A percentile compares a stretch with the other conserved stretches of the same genome.
Conservation (phyloP, 53 echinoderm and acorn worm genomes). For the Luidia sarsii region DNA sequence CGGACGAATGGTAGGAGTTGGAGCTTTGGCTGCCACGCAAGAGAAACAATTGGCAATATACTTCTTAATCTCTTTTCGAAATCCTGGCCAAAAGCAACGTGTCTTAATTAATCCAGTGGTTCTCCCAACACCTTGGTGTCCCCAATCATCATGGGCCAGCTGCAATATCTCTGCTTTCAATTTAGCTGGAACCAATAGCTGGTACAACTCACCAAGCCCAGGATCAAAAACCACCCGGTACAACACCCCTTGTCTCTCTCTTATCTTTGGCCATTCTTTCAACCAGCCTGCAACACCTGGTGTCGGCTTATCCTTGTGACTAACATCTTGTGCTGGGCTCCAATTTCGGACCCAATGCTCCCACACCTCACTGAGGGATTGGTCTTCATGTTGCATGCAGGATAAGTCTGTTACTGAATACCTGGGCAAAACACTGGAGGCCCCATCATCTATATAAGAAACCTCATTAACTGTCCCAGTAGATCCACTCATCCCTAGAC, state of each 20-base stretch:
- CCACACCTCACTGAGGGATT: neutral
- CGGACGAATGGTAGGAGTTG: slow-evolving; percentile 3
- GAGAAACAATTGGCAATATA: slow-evolving; percentile 36
- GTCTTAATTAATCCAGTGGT: slow-evolving; percentile 33
- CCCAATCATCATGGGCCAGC: slow-evolving; percentile 54
- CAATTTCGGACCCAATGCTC: neutral
- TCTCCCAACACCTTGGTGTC: slow-evolving; percentile 58
- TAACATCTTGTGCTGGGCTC: neutral
- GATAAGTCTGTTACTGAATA: neutral
- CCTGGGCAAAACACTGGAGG: neutral
- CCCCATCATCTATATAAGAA: neutral
- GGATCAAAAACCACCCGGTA: neutral
- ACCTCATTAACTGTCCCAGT: too few species aligned
- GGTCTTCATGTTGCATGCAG: neutral
- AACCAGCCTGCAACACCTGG: neutral
- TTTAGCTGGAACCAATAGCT: slow-evolving; percentile 32
- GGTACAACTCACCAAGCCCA: neutral
- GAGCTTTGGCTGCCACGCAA: slow-evolving; percentile 56
- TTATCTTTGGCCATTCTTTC: neutral
- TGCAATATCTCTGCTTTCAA: neutral
- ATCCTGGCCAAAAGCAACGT: slow-evolving; percentile 62
- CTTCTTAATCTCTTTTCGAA: slow-evolving; percentile 26
- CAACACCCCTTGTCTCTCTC: neutral
- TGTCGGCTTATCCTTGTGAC: neutral
- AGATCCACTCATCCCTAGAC: too few species aligned